A percentile compares a stretch with the other conserved stretches of the same genome.
phyloP scores from a whole-genome alignment of 2,888 invertebrate genomes.

The Drosophila mettleri region DNA sequence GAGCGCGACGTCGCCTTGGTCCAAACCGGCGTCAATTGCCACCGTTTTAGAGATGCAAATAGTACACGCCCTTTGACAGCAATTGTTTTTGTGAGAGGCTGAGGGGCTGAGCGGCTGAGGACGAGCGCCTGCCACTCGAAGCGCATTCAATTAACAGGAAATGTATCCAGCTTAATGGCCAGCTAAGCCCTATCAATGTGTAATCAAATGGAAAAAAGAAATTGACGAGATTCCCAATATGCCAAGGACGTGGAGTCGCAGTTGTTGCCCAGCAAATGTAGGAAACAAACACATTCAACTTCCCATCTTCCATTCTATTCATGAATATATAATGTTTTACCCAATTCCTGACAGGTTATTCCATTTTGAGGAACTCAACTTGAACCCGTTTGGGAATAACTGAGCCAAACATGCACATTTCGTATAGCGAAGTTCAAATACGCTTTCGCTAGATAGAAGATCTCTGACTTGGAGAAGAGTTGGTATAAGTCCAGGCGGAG shows the following conservation, averaged over 20 bases:
- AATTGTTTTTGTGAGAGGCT: conserved; percentile 22
- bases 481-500: too few relatives aligned
- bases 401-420: background rate
- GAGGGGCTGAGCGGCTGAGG: background rate
- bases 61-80: conserved; percentile 54
- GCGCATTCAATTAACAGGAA: conserved; percentile 53
- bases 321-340: background rate
- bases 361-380: background rate
- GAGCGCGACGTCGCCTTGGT: conserved; percentile 17
- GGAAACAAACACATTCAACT: background rate
- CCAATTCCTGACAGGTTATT: background rate
- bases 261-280: background rate
- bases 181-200: conserved; percentile 27
- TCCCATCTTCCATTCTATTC: background rate
- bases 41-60: conserved; percentile 52
- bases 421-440: background rate
- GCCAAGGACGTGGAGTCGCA: background rate
- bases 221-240: conserved; percentile 8
- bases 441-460: background rate
- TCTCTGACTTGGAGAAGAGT: too few relatives aligned
- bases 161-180: conserved; percentile 36
- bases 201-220: conserved; percentile 43
- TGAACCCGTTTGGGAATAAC: background rate
- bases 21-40: conserved; percentile 55
- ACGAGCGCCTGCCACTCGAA: conserved; percentile 15